Percentiles rank a stretch among this genome's conserved stretches.
These are phyloP conservation scores for Dicrurus megarhynchus DNA, from an alignment of 2,113 vertebrate species.

Conservation along the genomic window DNA sequence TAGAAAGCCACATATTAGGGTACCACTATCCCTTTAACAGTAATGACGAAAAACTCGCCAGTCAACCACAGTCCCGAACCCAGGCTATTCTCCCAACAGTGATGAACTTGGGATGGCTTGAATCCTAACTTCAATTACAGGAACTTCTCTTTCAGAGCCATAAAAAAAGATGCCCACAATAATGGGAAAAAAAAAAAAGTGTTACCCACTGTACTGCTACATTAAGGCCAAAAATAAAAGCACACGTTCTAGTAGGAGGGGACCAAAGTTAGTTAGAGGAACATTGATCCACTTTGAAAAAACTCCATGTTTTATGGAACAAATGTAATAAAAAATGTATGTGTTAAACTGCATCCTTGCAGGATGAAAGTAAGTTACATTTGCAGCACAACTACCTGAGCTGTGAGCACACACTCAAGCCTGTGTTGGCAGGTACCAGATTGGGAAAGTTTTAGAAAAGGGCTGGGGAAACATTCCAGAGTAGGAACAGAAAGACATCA, in stretches of 20 bases:
- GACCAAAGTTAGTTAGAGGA: neutral
- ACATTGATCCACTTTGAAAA: neutral
- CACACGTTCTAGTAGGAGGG: neutral
- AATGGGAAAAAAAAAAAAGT: accelerated
- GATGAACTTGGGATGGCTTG: neutral
- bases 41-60: neutral
- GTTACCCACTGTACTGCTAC: neutral
- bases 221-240: neutral
- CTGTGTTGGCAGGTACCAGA: neutral
- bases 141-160: neutral
- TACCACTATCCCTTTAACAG: neutral
- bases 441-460: neutral
- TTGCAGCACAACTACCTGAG: neutral
- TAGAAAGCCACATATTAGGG: neutral
- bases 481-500: neutral
- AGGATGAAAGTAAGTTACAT: neutral
- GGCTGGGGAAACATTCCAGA: neutral
- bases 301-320: neutral
- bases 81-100: neutral
- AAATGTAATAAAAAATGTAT: neutral
- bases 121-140: neutral
- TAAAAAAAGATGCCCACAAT: neutral
- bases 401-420: neutral
- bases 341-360: neutral
- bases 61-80: neutral